Evolutionary conservation across 1,140 invertebrate species (phyloP).

Genomic region (Epicauta chinensis): DNA sequence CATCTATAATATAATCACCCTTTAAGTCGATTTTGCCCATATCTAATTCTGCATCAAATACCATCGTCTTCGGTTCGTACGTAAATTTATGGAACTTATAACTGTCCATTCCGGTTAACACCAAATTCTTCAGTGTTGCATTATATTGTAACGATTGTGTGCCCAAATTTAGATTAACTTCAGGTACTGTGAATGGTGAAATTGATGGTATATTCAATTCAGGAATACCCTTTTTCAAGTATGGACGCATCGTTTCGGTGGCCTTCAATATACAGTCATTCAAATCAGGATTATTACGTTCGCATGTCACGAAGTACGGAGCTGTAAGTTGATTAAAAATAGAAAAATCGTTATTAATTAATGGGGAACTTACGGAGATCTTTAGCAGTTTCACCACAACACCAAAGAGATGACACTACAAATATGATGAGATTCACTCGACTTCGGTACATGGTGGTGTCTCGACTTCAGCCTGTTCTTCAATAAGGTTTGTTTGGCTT

Average conservation of each 20-base stretch:
- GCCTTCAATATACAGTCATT: slow-evolving; percentile 53
- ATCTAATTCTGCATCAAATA: slow-evolving; percentile 19
- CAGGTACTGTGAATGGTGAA: slow-evolving; percentile 57
- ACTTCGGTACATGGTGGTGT: too few species aligned
- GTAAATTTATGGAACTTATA: slow-evolving; percentile 58
- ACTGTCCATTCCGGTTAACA: slow-evolving; percentile 52
- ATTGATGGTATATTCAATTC: slow-evolving; percentile 56
- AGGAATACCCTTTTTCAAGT: slow-evolving; percentile 55
- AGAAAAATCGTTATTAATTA: too few species aligned
- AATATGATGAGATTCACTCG: too few species aligned
- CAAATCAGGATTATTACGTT: slow-evolving; percentile 52
- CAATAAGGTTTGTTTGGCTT: too few species aligned
- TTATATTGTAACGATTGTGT: slow-evolving; percentile 55
- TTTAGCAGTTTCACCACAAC: too few species aligned
- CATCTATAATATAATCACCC: slow-evolving; percentile 25
- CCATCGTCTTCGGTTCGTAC: slow-evolving; percentile 37
- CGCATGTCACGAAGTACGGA: slow-evolving; percentile 54
- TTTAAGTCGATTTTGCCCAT: slow-evolving; percentile 15
- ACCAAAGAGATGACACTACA: too few species aligned
- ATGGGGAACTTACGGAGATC: too few species aligned
- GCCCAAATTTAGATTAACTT: slow-evolving; percentile 56
- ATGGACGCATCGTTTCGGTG: slow-evolving; percentile 51
- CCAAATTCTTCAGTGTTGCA: slow-evolving; percentile 58
- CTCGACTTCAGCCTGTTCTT: too few species aligned
- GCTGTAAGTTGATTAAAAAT: slow-evolving; percentile 38